Conservation (phyloP, 2,797 vertebrate genomes). For the Dermochelys coriacea region DNA sequence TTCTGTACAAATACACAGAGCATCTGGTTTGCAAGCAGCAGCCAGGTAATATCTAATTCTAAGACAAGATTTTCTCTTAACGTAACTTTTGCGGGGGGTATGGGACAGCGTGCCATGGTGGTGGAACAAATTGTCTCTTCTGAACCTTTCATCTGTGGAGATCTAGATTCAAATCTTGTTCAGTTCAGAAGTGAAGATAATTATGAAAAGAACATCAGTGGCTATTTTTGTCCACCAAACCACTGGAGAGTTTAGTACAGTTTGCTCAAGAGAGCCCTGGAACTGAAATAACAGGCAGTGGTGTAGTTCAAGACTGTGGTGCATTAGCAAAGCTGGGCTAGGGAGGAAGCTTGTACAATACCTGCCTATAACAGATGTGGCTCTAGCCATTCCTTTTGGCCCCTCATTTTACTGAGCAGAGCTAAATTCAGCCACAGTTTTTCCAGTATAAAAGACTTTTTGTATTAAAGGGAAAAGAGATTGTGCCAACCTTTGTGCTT, state of each 20-base stretch:
- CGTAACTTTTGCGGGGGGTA: background rate
- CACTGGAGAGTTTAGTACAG: background rate
- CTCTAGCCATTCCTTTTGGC: background rate
- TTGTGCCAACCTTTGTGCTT: accelerated
- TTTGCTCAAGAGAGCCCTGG: background rate
- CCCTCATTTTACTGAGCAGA: background rate
- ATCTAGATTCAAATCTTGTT: background rate
- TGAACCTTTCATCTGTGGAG: background rate
- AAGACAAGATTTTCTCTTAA: background rate
- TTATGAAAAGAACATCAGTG: background rate
- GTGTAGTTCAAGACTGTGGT: background rate
- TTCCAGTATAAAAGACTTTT: background rate
- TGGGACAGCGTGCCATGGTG: background rate
- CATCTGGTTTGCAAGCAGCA: conserved; percentile 92
- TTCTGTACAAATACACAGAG: conserved; percentile 89
- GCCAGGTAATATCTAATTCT: conserved; percentile 85
- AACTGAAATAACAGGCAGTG: background rate
- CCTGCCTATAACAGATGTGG: background rate
- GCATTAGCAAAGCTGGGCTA: background rate
- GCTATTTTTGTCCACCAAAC: background rate
- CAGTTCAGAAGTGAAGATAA: background rate
- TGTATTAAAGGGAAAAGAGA: background rate
- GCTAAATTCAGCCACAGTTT: background rate
- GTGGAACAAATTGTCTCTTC: background rate
- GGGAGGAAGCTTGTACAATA: background rate